Base-by-base conservation (phyloP, 2,113 vertebrate genomes). In the Corythornis vintsioides region DNA sequence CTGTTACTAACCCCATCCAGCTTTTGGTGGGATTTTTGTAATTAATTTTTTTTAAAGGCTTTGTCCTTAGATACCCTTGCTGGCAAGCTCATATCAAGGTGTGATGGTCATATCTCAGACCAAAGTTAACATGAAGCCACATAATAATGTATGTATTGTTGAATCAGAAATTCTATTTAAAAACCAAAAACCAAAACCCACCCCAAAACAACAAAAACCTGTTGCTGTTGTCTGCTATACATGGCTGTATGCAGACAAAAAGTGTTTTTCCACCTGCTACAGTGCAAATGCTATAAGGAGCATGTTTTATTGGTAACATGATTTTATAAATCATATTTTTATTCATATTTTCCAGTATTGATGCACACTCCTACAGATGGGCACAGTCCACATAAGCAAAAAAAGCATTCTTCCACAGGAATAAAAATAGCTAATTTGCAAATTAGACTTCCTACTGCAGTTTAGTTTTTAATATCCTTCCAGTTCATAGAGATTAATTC, bases 61-160 rank as follows among this genome's bases (percentile, higher is more conserved):
- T 66, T 66, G 45, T 20, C 10, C 13, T 86, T 52, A 38, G 7
- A 20, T 4, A 19, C 0, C 3, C 14, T 8, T 77, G 50, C 24
- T n/a, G 12, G n/a, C 4, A 86, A 83, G 53, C 7, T 18, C 5
- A 0, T 11, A 52, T 16, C 31, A 61, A 78, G 19, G 15, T 43
- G 59, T 66, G 24, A 70, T 18, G 4, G 12, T 2, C 7, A 1
- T 11, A 45, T 10, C 12, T 28, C 60, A 43, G 52, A 25, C 13
- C 42, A 1, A 83, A 43, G 15, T 13, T 33, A 82, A 57, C 2
- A 52, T 1, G 4, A 76, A 85, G 4, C 5, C 60, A 77, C 1
- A 7, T 13, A 71, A 6, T 9, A 72, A 26, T 1, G 0, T 6
- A 4, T 26, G 0, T 6, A 40, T 1, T 1, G 1, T 9, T 48